Evolutionary conservation across 2,888 invertebrate genomes (phyloP).

Genomic region (Brachypterus glaber): DNA sequence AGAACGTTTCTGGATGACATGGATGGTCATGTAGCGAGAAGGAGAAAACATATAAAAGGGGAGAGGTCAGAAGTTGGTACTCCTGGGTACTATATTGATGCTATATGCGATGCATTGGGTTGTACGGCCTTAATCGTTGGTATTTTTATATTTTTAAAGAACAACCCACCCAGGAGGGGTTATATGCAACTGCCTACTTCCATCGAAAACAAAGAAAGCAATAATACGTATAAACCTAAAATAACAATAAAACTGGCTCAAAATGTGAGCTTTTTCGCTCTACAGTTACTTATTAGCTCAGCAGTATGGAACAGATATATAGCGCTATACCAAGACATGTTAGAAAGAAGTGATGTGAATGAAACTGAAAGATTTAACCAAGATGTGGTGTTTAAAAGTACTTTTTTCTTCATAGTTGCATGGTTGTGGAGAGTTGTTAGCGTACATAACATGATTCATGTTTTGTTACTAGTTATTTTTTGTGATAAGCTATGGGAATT

Average conservation of each 20-base stretch:
- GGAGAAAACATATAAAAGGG: constrained; percentile 62
- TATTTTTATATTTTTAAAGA: constrained; percentile 56
- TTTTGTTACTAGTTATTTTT: constrained; percentile 65
- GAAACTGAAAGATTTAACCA: constrained; percentile 46
- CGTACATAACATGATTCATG: constrained; percentile 67
- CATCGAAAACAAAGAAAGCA: constrained; percentile 40
- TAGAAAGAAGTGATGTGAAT: constrained; percentile 55
- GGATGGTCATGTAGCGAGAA: constrained; percentile 78
- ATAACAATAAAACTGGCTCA: constrained; percentile 57
- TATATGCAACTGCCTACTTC: constrained; percentile 58
- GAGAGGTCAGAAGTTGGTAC: constrained; percentile 74
- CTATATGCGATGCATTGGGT: constrained; percentile 70
- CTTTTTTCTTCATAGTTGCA: constrained; percentile 62
- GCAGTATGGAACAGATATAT: constrained; percentile 80
- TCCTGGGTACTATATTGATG: constrained; percentile 73
- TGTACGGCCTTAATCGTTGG: constrained; percentile 63
- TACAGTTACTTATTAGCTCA: constrained; percentile 65
- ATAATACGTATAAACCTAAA: constrained; percentile 57
- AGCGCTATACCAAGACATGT: constrained; percentile 64
- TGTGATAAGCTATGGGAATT: constrained; percentile 76
- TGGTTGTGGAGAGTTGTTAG: constrained; percentile 71
- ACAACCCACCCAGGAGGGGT: constrained; percentile 63
- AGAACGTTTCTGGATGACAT: constrained; percentile 77
- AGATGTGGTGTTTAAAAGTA: constrained; percentile 57
- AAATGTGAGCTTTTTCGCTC: constrained; percentile 56